Conservation (phyloP, 2,888 invertebrate species). For the Exephanes ischioxanthus region DNA sequence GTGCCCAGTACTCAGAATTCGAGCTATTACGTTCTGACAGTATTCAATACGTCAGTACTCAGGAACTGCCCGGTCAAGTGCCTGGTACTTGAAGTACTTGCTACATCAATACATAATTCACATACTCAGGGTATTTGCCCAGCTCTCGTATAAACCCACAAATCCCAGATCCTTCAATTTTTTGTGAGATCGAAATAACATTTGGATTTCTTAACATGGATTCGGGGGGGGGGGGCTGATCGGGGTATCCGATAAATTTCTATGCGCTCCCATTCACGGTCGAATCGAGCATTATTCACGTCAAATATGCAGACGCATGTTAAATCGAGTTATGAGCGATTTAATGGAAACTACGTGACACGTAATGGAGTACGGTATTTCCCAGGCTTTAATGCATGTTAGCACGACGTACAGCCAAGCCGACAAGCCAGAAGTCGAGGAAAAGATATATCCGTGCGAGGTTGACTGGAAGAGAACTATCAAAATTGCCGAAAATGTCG, state of each 20-base stretch:
- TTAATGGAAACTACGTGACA: slow-evolving; percentile 4
- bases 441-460: slow-evolving; percentile 90
- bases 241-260: slow-evolving; percentile 1
- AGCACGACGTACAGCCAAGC: slow-evolving; percentile 96
- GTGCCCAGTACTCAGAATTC: no score
- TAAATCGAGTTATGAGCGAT: slow-evolving; percentile 34
- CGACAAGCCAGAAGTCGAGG: slow-evolving; percentile 90
- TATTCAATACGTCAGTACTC: no score
- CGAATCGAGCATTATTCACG: neutral
- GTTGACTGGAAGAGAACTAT: slow-evolving; percentile 90
- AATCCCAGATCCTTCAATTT: neutral
- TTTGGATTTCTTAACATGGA: neutral
- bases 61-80: no score
- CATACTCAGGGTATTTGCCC: no score
- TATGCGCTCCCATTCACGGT: neutral
- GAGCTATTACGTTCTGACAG: no score
- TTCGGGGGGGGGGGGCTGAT: neutral
- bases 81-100: no score
- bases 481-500: slow-evolving; percentile 88
- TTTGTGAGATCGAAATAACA: neutral
- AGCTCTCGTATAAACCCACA: neutral
- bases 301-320: neutral
- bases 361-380: slow-evolving; percentile 47
- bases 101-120: no score
- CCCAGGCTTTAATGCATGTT: slow-evolving; percentile 91